Evolutionary conservation across 2,888 invertebrate genomes (phyloP), one percentile per base, ranked within the genome.

Genomic region (Chymomyza fuscimana): DNA sequence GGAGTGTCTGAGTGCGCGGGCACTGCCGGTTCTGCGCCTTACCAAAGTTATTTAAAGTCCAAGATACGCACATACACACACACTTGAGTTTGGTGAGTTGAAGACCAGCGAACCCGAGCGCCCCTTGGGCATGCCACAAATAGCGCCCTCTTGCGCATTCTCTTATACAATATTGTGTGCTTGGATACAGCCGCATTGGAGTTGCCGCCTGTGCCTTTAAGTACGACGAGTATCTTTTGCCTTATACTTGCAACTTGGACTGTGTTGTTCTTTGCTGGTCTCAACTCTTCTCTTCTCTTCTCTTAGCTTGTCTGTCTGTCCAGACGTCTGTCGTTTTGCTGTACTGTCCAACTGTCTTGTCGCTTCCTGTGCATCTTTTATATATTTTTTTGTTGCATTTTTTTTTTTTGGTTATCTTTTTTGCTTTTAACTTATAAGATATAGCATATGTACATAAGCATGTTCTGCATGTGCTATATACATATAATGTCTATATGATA

Each of bases 31-130:
- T 81, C 76, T 80, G 78, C 56, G 70, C 68, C 76, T 77, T 46
- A 81, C 80, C 81, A 78, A 76, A 79, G 78, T 80, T 79, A 79
- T 79, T 80, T 79, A 80, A 79, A 79, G 78, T 79, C 74, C 79
- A 79, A 67, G 74, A 76, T 70, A 59, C 70, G 25, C 63, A 67
- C 12, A 25, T 56, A 69, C n/a, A 25, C 62, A 68, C 70, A 72
- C 74, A 80, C 69, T 74, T 79, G 79, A 79, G 78, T 78, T 78
- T 78, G 71, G 29, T 29, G 22, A 1, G 15, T 5, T 54, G 10
- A 5, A 22, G 19, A 19, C 19, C 54, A n/a, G 9, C 19, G 54
- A 16, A 10, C 9, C 54, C 16, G 54, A 16, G 54, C 22, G 54
- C 22, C 22, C 16, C 22, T 54, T 2, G 16, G 15, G 22, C 19